phyloP scores from a whole-genome alignment of 2,888 invertebrate genomes.

The Melieria picta region DNA sequence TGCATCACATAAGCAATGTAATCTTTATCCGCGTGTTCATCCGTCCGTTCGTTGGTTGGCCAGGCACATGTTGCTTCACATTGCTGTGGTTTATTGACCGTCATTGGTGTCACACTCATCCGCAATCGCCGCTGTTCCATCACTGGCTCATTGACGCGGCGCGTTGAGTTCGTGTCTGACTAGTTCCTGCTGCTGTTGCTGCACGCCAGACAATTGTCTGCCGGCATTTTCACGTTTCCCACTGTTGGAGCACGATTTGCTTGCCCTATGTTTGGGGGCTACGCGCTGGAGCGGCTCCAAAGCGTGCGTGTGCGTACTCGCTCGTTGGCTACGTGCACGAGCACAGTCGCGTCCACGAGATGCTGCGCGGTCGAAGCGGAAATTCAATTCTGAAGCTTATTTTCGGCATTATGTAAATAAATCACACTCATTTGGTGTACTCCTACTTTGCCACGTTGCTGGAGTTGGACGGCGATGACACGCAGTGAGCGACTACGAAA shows the following conservation, averaged over 20 bases:
- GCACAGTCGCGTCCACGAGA: not conserved
- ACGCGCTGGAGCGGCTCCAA: too few relatives aligned
- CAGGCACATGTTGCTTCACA: too few relatives aligned
- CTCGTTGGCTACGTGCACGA: too few relatives aligned
- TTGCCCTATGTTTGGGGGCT: too few relatives aligned
- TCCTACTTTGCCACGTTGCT: constrained; percentile 20
- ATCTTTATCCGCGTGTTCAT: too few relatives aligned
- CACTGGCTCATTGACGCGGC: not conserved
- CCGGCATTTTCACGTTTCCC: too few relatives aligned
- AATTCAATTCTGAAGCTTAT: constrained; percentile 8
- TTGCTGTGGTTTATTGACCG: constrained; percentile 36
- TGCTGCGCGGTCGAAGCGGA: constrained; percentile 4
- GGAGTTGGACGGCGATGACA: not conserved
- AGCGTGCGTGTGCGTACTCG: too few relatives aligned
- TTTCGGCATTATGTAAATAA: not conserved
- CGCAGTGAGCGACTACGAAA: not conserved
- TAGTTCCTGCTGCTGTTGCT: not conserved
- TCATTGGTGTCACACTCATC: constrained; percentile 33
- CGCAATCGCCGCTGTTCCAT: not conserved
- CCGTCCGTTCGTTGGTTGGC: too few relatives aligned
- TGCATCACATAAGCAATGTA: too few relatives aligned
- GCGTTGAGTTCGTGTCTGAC: not conserved
- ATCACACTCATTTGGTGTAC: constrained; percentile 14
- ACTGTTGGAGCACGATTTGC: too few relatives aligned
- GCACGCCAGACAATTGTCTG: too few relatives aligned